Evolutionary conservation across 2,113 vertebrate species (phyloP).

Genomic region (Fregetta grallaria): DNA sequence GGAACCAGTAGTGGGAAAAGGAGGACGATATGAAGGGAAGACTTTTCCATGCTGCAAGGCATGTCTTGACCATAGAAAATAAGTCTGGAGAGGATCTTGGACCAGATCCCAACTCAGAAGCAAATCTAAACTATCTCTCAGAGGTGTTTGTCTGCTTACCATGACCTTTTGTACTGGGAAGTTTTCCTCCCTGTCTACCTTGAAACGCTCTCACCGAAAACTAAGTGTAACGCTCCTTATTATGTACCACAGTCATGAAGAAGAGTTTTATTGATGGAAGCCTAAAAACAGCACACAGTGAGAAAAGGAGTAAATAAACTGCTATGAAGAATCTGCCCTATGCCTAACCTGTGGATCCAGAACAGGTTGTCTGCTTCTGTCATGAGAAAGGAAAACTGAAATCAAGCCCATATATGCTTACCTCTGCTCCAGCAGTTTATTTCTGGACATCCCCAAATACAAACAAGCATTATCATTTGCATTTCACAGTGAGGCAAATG

Average conservation of each 20-base stretch:
- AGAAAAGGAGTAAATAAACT: not conserved
- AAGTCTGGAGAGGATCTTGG: not conserved
- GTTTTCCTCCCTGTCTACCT: not conserved
- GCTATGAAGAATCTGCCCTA: not conserved
- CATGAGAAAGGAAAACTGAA: not conserved
- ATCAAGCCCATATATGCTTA: not conserved
- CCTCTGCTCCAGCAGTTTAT: not conserved
- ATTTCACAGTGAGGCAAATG: not conserved
- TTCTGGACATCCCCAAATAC: not conserved
- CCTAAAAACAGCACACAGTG: not conserved
- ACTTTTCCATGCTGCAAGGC: not conserved
- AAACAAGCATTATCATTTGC: no score
- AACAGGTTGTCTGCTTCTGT: not conserved
- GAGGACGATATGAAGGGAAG: not conserved
- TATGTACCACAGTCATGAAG: not conserved
- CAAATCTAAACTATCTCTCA: not conserved
- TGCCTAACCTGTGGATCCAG: not conserved
- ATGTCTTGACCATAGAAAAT: not conserved
- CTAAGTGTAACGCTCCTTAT: not conserved
- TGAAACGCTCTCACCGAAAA: not conserved
- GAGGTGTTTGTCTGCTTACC: no score
- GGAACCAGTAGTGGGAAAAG: not conserved
- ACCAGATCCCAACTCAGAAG: not conserved
- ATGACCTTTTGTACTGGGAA: not conserved
- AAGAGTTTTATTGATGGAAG: not conserved